Evolutionary conservation across 2,113 vertebrate species (phyloP).

Genomic region (Percina caprodes): DNA sequence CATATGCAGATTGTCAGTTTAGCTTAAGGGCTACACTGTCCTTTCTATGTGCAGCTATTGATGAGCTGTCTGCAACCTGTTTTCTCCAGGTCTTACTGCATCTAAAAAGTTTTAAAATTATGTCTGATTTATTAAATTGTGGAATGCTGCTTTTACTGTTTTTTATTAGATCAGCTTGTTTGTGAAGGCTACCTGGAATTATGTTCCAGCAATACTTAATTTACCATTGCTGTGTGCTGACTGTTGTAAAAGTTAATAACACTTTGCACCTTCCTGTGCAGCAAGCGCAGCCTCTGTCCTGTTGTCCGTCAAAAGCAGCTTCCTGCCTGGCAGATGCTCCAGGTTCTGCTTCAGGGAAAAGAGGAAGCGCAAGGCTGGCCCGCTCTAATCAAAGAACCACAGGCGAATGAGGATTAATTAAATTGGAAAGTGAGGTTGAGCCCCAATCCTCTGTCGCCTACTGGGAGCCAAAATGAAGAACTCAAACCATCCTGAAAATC

Average conservation of each 20-base stretch:
- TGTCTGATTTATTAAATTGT: not conserved
- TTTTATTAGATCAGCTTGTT: not conserved
- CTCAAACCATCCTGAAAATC: conserved; percentile 60
- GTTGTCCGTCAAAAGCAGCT: conserved; percentile 23
- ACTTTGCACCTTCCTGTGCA: conserved; percentile 33
- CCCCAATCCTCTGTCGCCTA: conserved; percentile 41
- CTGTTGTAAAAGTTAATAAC: conserved; percentile 31
- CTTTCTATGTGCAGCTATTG: conserved; percentile 1
- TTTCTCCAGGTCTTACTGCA: not conserved
- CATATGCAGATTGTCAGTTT: conserved; percentile 30
- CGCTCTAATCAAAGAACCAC: conserved; percentile 53
- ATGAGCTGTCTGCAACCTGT: not conserved
- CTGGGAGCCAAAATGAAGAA: conserved; percentile 49
- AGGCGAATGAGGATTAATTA: conserved; percentile 67
- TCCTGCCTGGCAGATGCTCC: conserved; percentile 51
- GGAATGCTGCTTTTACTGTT: not conserved
- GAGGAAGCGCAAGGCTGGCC: conserved; percentile 36
- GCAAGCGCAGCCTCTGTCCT: conserved; percentile 13
- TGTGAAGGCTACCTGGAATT: not conserved
- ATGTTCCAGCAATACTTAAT: not conserved
- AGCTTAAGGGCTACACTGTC: conserved; percentile 22
- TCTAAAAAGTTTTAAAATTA: not conserved
- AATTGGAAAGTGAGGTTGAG: conserved; percentile 66
- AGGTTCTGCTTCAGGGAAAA: conserved; percentile 36
- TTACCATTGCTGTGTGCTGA: not conserved